A percentile compares a stretch with the other conserved stretches of the same genome.
These are phyloP conservation scores for Pristis pectinata DNA, from an alignment of 2,797 vertebrate species.

Conservation along the genomic window DNA sequence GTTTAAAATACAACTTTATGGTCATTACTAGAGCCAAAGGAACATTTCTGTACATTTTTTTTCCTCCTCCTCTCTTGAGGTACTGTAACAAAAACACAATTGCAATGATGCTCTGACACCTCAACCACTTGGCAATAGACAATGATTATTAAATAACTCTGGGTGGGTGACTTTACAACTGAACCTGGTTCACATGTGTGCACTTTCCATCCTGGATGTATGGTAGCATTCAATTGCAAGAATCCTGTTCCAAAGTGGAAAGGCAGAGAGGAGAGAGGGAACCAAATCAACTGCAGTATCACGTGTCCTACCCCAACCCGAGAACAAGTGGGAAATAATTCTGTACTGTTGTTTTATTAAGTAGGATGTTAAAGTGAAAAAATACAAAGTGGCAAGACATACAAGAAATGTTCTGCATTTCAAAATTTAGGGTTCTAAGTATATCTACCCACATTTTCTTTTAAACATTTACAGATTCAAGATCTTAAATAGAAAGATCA, in stretches of 20 bases:
- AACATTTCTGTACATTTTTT: background rate
- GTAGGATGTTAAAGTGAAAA: slow-evolving; percentile 20
- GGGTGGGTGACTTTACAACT: background rate
- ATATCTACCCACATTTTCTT: background rate
- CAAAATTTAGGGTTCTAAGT: background rate
- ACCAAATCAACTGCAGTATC: background rate
- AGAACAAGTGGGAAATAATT: background rate
- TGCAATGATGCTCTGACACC: background rate
- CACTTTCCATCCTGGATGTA: background rate
- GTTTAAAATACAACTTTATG: background rate
- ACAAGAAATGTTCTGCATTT: background rate
- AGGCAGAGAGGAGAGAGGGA: no score
- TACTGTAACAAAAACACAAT: background rate
- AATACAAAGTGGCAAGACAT: background rate
- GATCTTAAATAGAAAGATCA: background rate
- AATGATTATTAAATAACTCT: background rate
- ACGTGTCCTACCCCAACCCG: background rate
- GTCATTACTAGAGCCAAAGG: background rate
- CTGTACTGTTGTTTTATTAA: background rate
- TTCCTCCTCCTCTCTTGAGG: background rate
- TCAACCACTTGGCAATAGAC: background rate
- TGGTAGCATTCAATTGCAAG: background rate
- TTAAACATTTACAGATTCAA: slow-evolving; percentile 14
- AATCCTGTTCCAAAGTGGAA: background rate
- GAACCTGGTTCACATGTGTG: background rate